phyloP scores from a whole-genome alignment of 2,113 vertebrate species.

The Apodemus sylvaticus region DNA sequence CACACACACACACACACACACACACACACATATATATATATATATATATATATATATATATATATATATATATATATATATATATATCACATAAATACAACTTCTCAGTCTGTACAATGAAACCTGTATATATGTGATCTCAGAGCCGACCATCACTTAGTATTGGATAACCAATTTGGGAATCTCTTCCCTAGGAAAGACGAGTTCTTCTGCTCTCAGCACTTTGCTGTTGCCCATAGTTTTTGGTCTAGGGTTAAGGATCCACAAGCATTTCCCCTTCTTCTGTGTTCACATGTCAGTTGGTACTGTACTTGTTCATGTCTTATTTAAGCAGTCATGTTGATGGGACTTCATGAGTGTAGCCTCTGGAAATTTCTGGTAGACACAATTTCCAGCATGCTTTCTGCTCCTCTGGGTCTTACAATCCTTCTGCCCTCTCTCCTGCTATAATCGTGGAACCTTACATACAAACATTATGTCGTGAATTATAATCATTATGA shows the following conservation, averaged over 20 bases:
- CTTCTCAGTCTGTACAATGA: neutral
- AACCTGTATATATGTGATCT: neutral
- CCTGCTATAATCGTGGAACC: too few species aligned
- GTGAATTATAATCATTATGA: too few species aligned
- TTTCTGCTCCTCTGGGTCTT: neutral
- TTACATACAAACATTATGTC: neutral
- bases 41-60: neutral
- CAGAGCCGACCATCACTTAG: neutral
- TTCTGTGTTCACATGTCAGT: neutral
- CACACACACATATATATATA: neutral
- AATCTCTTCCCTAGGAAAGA: neutral
- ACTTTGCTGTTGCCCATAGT: neutral
- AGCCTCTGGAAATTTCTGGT: neutral
- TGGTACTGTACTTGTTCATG: neutral
- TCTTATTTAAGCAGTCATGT: neutral
- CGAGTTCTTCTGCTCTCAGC: neutral
- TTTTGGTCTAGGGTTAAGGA: neutral
- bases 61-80: neutral
- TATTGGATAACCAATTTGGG: neutral
- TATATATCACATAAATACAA: neutral
- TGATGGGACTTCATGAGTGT: neutral
- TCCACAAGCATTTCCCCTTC: neutral
- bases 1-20: neutral
- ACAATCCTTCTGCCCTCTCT: neutral
- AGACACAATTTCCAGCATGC: neutral